Percentiles rank a stretch among this genome's conserved stretches.
These are phyloP conservation scores for Acleris laterana DNA, from an alignment of 2,888 invertebrate species.

Conservation along the genomic window DNA sequence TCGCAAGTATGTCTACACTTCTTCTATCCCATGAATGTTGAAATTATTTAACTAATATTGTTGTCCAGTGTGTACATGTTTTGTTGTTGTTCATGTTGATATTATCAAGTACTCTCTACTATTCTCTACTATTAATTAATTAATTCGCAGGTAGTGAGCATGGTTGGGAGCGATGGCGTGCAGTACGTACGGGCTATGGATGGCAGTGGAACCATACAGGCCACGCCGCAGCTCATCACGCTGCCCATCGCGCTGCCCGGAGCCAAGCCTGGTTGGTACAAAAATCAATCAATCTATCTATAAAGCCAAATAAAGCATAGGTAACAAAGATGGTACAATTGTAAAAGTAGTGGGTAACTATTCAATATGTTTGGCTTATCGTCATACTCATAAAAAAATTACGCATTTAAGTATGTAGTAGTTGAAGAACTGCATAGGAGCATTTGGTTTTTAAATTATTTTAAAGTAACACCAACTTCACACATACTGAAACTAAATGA, in stretches of 20 bases:
- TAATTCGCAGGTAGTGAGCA: constrained; percentile 85
- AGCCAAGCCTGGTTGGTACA: constrained; percentile 84
- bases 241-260: constrained; percentile 91
- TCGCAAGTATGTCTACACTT: constrained; percentile 78
- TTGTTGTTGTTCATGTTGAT: neutral
- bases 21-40: too few species aligned
- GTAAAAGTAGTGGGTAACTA: too few species aligned
- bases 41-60: neutral
- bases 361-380: too few species aligned
- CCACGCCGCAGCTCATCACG: constrained; percentile 88
- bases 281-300: neutral
- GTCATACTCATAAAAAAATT: too few species aligned
- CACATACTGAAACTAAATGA: too few species aligned
- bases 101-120: too few species aligned
- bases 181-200: constrained; percentile 87
- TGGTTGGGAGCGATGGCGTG: constrained; percentile 87
- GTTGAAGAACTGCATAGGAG: too few species aligned
- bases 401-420: too few species aligned
- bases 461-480: too few species aligned
- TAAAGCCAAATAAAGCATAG: neutral
- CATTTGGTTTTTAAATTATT: too few species aligned
- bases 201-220: constrained; percentile 63
- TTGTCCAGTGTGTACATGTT: neutral
- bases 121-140: constrained; percentile 9
- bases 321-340: neutral